These are phyloP conservation scores for Leptonema lineaticorne DNA, from an alignment of 1,140 invertebrate species.

Conservation along the genomic window DNA sequence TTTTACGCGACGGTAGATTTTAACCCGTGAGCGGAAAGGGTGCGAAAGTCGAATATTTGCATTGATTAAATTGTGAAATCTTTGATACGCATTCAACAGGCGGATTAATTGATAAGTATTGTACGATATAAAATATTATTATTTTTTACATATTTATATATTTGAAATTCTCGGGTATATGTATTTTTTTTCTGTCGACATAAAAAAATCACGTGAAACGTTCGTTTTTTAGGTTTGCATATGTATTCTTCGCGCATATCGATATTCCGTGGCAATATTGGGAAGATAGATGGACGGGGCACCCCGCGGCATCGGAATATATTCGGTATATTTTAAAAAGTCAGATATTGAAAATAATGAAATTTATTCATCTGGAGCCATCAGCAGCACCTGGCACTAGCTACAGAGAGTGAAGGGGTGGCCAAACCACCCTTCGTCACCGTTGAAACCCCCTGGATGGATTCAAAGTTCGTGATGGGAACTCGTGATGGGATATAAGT, in stretches of 20 bases:
- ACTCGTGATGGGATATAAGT: slow-evolving; percentile 41
- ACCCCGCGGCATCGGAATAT: slow-evolving; percentile 33
- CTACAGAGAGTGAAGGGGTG: slow-evolving; percentile 11
- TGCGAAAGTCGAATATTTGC: neutral
- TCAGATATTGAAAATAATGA: slow-evolving; percentile 44
- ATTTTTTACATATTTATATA: too few species aligned
- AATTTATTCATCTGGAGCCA: slow-evolving; percentile 43
- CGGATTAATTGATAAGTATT: too few species aligned
- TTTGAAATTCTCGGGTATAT: too few species aligned
- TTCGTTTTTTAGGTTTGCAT: too few species aligned
- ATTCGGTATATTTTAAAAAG: slow-evolving; percentile 43
- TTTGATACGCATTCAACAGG: neutral
- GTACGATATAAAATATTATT: too few species aligned
- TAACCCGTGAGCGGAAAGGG: neutral
- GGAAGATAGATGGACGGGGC: slow-evolving; percentile 26
- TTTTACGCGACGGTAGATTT: neutral
- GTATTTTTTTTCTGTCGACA: too few species aligned
- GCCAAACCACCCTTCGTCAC: neutral
- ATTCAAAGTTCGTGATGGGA: slow-evolving; percentile 42
- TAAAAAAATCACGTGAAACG: too few species aligned
- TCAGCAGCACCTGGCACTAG: slow-evolving; percentile 40
- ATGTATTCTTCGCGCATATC: slow-evolving; percentile 1
- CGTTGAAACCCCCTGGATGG: slow-evolving; percentile 15
- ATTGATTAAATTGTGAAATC: neutral
- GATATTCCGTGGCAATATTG: slow-evolving; percentile 22